A percentile compares a stretch with the other conserved stretches of the same genome.
Evolutionary conservation across 2,797 vertebrate genomes (phyloP).

Genomic region (Myotis findleyi): DNA sequence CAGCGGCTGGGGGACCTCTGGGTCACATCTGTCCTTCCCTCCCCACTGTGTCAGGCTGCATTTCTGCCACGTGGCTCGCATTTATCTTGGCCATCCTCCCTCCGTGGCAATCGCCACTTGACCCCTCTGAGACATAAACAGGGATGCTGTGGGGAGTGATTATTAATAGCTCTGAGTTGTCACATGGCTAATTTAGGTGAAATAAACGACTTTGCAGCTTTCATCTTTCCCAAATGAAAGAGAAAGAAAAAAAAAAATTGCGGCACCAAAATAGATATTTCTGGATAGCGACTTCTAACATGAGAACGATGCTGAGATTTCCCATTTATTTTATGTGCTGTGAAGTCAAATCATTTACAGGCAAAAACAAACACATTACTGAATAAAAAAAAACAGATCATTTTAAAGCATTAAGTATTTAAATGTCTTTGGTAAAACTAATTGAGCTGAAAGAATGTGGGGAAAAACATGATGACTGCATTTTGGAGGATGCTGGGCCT

Average conservation of each 20-base stretch:
- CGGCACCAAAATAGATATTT: constrained; percentile 17
- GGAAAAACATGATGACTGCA: not conserved
- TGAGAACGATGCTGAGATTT: constrained; percentile 9
- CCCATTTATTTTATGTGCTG: constrained; percentile 54
- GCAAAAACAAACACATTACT: constrained; percentile 58
- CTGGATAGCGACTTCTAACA: constrained; percentile 27
- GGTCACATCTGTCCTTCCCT: not conserved
- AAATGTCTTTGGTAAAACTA: constrained; percentile 5
- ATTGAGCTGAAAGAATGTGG: not conserved
- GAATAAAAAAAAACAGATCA: not conserved
- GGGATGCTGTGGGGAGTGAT: not conserved
- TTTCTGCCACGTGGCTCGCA: not conserved
- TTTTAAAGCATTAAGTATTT: not conserved
- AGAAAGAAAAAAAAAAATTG: constrained; percentile 5
- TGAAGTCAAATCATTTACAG: constrained; percentile 41
- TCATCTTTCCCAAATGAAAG: constrained; percentile 52
- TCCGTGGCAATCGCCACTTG: not conserved
- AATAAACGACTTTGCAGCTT: constrained; percentile 23
- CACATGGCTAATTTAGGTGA: constrained; percentile 49
- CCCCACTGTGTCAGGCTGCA: not conserved
- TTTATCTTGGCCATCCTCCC: not conserved
- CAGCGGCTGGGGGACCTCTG: not conserved
- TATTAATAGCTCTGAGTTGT: constrained; percentile 61
- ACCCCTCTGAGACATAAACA: constrained; percentile 54
- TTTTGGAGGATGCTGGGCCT: not conserved